phyloP scores from a whole-genome alignment of 2,797 vertebrate genomes.

The Petrocephalus sullivani region DNA sequence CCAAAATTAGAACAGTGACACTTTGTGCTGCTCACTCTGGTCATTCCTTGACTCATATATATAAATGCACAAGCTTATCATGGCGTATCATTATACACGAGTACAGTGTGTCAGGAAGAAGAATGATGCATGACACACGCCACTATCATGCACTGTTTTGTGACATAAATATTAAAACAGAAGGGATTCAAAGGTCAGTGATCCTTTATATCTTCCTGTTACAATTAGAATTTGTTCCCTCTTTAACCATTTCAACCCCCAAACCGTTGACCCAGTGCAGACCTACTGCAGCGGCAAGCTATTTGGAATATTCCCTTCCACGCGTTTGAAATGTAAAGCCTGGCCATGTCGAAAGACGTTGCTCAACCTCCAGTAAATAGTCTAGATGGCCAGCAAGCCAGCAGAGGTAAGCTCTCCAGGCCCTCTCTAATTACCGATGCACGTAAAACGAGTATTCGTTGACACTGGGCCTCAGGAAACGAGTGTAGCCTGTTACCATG shows the following conservation, averaged over 20 bases:
- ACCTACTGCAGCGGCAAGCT: not conserved
- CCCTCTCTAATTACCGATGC: not conserved
- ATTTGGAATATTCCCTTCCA: not conserved
- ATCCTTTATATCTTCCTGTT: slow-evolving; percentile 34
- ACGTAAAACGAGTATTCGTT: not conserved
- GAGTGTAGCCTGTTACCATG: slow-evolving; percentile 6
- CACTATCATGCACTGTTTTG: not conserved
- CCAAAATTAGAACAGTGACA: not conserved
- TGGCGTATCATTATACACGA: not conserved
- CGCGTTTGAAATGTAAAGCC: not conserved
- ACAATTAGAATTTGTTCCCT: slow-evolving; percentile 20
- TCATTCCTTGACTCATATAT: not conserved
- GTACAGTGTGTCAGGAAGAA: not conserved
- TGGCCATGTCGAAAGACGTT: not conserved
- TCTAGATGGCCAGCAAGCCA: not conserved
- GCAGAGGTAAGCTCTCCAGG: not conserved
- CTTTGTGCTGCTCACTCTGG: not conserved
- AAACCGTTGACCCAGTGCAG: not conserved
- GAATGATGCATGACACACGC: not conserved
- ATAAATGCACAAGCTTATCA: not conserved
- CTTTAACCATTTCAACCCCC: not conserved
- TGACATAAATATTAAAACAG: slow-evolving; percentile 25
- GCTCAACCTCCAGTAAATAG: not conserved
- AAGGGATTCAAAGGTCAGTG: slow-evolving; percentile 34
- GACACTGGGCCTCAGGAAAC: not conserved